phyloP scores from a whole-genome alignment of 2,797 vertebrate species.

The Zalophus californianus region DNA sequence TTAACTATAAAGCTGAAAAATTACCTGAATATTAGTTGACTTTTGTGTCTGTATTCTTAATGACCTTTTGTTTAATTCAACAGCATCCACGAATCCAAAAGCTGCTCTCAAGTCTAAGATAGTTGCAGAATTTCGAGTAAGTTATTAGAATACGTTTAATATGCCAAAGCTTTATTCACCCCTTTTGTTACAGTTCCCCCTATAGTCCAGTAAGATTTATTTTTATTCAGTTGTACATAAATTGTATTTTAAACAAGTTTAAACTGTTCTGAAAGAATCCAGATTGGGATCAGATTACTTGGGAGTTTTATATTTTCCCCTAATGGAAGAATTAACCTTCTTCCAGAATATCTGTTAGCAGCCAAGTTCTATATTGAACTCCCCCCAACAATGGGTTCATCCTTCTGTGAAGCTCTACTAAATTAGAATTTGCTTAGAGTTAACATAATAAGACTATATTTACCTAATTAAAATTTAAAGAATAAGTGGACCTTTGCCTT shows the following conservation, averaged over 20 bases:
- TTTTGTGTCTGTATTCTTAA: neutral
- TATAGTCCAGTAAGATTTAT: neutral
- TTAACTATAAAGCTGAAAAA: neutral
- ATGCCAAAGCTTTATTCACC: neutral
- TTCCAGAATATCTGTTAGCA: slow-evolving; percentile 14
- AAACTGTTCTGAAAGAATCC: neutral
- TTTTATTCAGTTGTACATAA: neutral
- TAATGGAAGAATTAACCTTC: slow-evolving; percentile 9
- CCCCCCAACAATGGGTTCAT: neutral
- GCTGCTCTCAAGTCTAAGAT: slow-evolving; percentile 98
- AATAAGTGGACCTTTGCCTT: slow-evolving; percentile 22
- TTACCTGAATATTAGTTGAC: neutral
- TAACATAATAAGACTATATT: slow-evolving; percentile 15
- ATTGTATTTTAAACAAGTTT: slow-evolving; percentile 34
- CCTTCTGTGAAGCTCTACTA: slow-evolving; percentile 31
- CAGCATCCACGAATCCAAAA: slow-evolving; percentile 92
- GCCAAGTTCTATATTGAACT: neutral
- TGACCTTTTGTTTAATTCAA: slow-evolving; percentile 69
- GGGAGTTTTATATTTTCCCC: neutral
- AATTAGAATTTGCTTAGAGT: slow-evolving; percentile 45
- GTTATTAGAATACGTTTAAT: slow-evolving; percentile 76
- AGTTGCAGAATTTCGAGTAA: slow-evolving; percentile 97
- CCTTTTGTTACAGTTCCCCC: neutral
- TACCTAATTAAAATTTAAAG: slow-evolving; percentile 33
- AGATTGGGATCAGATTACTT: slow-evolving; percentile 15